Evolutionary conservation across 1,140 invertebrate genomes (phyloP), one percentile per base, ranked within the genome.

Genomic region (Drosophila simulans): DNA sequence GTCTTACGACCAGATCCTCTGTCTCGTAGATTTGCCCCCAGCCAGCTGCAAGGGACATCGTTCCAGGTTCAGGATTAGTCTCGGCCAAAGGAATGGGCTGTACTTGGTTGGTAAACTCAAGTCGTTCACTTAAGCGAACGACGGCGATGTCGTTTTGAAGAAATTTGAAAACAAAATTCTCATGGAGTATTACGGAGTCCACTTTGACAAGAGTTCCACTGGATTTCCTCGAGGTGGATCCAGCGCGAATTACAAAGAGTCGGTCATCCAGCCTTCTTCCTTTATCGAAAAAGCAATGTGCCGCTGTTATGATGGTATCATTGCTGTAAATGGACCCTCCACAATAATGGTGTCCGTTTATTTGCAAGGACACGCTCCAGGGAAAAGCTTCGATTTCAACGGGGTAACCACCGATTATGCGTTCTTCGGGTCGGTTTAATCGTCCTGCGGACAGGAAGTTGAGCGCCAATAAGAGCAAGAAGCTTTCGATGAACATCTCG

Each of bases 321-420:
- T 31, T 27, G 22, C n/a, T 49, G 48, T 49, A 49, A 49, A 49
- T 49, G 8, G 48, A 49, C 3, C 48, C 48, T 5, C 48, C 48
- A 17, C 48, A 49, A 2, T 0, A 0, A 15, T 31, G 25, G 5
- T 5, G 3, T 4, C 48, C 48, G 0, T 11, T 0, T 1, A 34
- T 0, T 15, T 49, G 48, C 10, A 49, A 15, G n/a, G 48, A 49
- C 1, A 49, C 48, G 13, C 15, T 25, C 48, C 48, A 49, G 3
- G 48, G 48, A 49, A 4, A 7, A n/a, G 11, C 3, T 34, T 49
- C 25, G n/a, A 49, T 49, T 15, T 31, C 8, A 10, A 17, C 15
- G 1, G 3, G 0, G 2, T 3, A 0, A 10, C 48, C 48, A 4
- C 25, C 25, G n/a, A 49, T 17, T 17, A 49, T 49, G 7, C 48